Evolutionary conservation across 2,113 vertebrate species (phyloP).

Genomic region (Tympanuchus pallidicinctus): DNA sequence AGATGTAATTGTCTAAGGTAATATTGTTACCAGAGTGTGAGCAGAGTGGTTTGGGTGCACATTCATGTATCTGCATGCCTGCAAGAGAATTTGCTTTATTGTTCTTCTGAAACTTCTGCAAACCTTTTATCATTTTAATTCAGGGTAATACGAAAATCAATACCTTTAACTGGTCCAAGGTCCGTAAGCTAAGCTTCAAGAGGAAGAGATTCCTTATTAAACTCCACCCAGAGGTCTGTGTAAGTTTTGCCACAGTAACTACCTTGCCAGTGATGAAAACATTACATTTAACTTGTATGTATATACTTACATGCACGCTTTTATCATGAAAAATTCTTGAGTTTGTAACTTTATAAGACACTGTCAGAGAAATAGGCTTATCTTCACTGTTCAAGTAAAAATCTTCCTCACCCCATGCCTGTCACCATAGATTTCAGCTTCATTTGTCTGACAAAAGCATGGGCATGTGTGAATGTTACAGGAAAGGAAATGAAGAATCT

Average conservation of each 20-base stretch:
- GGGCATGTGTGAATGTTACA: background rate
- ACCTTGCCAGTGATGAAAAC: background rate
- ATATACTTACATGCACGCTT: rapidly evolving
- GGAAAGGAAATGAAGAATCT: background rate
- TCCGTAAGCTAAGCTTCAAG: slow-evolving; percentile 98
- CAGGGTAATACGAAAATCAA: slow-evolving; percentile 97
- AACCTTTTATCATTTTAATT: background rate
- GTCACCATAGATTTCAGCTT: background rate
- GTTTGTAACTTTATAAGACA: background rate
- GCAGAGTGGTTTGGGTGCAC: background rate
- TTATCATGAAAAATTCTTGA: background rate
- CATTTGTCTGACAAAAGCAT: background rate
- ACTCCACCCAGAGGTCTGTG: slow-evolving; percentile 93
- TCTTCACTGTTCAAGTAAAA: background rate
- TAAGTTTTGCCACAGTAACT: slow-evolving; percentile 65
- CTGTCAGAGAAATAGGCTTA: background rate
- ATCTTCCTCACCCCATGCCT: background rate
- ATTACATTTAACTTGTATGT: background rate
- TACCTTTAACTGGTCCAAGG: slow-evolving; percentile 99
- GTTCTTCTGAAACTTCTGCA: background rate
- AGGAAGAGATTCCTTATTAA: slow-evolving; percentile 96
- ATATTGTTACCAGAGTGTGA: background rate
- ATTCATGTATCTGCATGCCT: rapidly evolving
- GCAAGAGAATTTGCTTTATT: background rate
- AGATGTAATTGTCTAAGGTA: background rate